A percentile compares a stretch with the other conserved stretches of the same genome.
Evolutionary conservation across 2,113 vertebrate genomes (phyloP).

Genomic region (Plestiodon gilberti): DNA sequence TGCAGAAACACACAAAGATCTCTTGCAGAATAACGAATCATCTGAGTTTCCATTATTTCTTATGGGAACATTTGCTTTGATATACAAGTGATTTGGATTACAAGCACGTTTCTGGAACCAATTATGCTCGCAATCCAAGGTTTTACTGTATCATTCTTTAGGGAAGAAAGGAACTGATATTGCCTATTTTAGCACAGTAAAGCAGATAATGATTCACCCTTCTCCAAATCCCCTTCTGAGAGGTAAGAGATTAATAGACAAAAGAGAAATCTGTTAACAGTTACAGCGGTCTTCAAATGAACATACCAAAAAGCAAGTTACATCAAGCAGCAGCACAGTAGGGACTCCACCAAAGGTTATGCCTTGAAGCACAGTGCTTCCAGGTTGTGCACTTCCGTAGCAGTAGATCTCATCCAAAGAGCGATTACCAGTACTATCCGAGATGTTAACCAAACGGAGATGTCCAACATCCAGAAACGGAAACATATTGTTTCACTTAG

Average conservation of each 20-base stretch:
- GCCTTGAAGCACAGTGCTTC: conserved; percentile 85
- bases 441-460: conserved; percentile 57
- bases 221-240: neutral
- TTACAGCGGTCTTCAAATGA: neutral
- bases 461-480: conserved; percentile 65
- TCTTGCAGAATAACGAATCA: too few species aligned
- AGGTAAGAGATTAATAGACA: conserved; percentile 5
- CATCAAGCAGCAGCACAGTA: conserved; percentile 87
- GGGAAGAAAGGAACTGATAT: neutral
- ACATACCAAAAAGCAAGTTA: conserved; percentile 86
- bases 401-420: conserved; percentile 77
- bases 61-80: too few species aligned
- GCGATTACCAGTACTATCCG: conserved; percentile 58
- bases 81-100: too few species aligned
- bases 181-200: neutral
- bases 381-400: conserved; percentile 78
- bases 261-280: neutral
- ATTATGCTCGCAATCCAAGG: too few species aligned
- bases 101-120: too few species aligned
- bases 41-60: too few species aligned
- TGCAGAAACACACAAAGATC: too few species aligned
- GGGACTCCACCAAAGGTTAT: conserved; percentile 91
- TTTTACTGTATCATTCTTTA: neutral
- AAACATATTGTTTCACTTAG: conserved; percentile 62
- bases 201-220: neutral